A percentile compares a stretch with the other conserved stretches of the same genome.
Evolutionary conservation across 1,140 invertebrate species (phyloP).

Genomic region (Ditylenchus dipsaci): DNA sequence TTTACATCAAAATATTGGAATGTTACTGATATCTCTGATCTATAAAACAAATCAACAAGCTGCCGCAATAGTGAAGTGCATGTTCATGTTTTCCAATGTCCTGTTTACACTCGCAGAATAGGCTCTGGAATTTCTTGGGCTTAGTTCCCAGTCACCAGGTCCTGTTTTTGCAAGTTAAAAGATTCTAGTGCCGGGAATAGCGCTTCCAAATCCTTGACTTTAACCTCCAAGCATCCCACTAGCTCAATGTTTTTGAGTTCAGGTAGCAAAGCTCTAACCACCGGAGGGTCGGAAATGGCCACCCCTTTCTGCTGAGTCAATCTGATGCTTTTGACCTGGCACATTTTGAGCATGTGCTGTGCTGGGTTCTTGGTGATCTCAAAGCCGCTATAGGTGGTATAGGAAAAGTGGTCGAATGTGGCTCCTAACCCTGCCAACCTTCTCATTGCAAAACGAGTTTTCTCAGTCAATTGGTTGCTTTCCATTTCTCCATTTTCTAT

Average conservation of each 20-base stretch:
- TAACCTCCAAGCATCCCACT: slow-evolving; percentile 29
- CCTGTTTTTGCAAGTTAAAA: slow-evolving; percentile 34
- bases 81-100: not conserved
- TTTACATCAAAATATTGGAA: no score
- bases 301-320: slow-evolving; percentile 49
- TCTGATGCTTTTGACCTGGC: slow-evolving; percentile 39
- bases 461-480: slow-evolving; percentile 28
- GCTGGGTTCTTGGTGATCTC: slow-evolving; percentile 40
- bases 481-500: slow-evolving; percentile 36
- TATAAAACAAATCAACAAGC: no score
- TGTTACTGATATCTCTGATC: no score
- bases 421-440: slow-evolving; percentile 37
- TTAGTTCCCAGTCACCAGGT: slow-evolving; percentile 9
- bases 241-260: slow-evolving; percentile 30
- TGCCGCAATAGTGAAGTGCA: not conserved
- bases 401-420: slow-evolving; percentile 48
- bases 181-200: slow-evolving; percentile 41
- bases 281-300: slow-evolving; percentile 22
- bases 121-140: not conserved
- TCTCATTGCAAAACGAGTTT: slow-evolving; percentile 36
- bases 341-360: slow-evolving; percentile 34
- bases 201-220: slow-evolving; percentile 11
- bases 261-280: slow-evolving; percentile 19
- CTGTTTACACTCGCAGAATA: not conserved
- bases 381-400: slow-evolving; percentile 43